Evolutionary conservation across 2,113 vertebrate species (phyloP).

Genomic region (Drymodes brunneopygia): DNA sequence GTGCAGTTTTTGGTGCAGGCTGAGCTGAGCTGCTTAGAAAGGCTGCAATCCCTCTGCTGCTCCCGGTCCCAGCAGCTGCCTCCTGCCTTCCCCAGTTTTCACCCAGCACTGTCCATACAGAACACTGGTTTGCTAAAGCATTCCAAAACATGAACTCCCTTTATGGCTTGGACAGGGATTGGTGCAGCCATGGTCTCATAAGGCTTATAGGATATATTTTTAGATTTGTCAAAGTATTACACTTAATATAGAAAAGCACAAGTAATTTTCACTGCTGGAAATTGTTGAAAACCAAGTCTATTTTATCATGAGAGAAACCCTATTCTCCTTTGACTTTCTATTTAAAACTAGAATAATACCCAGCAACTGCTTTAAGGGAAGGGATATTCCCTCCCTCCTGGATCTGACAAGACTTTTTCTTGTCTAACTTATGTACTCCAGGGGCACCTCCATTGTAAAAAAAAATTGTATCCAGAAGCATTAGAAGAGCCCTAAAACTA

Average conservation of each 20-base stretch:
- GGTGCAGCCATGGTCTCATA: not conserved
- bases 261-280: not conserved
- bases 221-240: not conserved
- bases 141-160: not conserved
- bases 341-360: not conserved
- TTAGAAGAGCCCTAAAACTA: not conserved
- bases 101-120: not conserved
- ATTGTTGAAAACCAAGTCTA: not conserved
- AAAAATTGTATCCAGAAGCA: not conserved
- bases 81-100: not conserved
- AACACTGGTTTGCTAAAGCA: not conserved
- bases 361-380: not conserved
- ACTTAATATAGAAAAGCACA: not conserved
- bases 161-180: not conserved
- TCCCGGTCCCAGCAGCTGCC: not conserved
- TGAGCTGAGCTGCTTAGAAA: accelerated
- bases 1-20: not conserved
- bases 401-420: not conserved
- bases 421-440: not conserved
- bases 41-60: not conserved
- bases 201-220: not conserved
- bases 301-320: not conserved
- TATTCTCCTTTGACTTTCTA: not conserved
- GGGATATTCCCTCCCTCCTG: not conserved
- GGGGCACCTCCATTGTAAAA: not conserved